These are phyloP conservation scores for Apis dorsata DNA, from an alignment of 1,140 invertebrate genomes.

Conservation along the genomic window DNA sequence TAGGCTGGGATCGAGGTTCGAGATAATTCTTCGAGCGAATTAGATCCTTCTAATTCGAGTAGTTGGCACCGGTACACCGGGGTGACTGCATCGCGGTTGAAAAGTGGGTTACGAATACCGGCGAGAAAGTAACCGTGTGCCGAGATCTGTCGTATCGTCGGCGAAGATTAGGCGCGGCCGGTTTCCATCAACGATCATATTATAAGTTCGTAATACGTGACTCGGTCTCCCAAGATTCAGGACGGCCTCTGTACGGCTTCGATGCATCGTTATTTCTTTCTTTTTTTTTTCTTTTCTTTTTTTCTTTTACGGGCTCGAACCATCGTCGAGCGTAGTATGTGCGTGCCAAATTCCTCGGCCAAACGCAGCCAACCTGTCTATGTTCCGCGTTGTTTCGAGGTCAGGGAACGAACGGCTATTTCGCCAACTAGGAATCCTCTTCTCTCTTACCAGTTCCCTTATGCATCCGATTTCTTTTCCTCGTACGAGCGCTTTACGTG, in stretches of 20 bases:
- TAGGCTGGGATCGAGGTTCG: neutral
- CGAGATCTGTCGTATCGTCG: constrained; percentile 48
- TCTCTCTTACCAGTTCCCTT: neutral
- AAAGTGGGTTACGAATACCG: constrained; percentile 65
- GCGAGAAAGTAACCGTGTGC: constrained; percentile 58
- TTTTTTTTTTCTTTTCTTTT: neutral
- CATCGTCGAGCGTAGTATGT: neutral
- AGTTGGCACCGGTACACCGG: constrained; percentile 48
- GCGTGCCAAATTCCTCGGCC: constrained; percentile 62
- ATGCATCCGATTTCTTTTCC: no score
- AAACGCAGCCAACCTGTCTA: constrained; percentile 36
- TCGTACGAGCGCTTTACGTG: no score
- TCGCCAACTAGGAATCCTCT: constrained; percentile 30
- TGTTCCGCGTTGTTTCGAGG: constrained; percentile 56
- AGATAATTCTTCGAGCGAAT: constrained; percentile 39
- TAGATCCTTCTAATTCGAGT: constrained; percentile 57
- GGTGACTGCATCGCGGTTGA: constrained; percentile 48
- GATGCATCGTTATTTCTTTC: neutral
- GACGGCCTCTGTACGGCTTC: constrained; percentile 29
- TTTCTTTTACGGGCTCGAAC: neutral
- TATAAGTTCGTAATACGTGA: neutral
- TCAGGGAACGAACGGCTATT: constrained; percentile 60
- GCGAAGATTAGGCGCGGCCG: constrained; percentile 55
- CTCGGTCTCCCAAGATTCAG: constrained; percentile 29
- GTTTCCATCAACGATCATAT: constrained; percentile 26